Percentiles rank a stretch among this genome's conserved stretches.
These are phyloP conservation scores for Rhizomys pruinosus DNA, from an alignment of 2,113 vertebrate species.

Conservation along the genomic window DNA sequence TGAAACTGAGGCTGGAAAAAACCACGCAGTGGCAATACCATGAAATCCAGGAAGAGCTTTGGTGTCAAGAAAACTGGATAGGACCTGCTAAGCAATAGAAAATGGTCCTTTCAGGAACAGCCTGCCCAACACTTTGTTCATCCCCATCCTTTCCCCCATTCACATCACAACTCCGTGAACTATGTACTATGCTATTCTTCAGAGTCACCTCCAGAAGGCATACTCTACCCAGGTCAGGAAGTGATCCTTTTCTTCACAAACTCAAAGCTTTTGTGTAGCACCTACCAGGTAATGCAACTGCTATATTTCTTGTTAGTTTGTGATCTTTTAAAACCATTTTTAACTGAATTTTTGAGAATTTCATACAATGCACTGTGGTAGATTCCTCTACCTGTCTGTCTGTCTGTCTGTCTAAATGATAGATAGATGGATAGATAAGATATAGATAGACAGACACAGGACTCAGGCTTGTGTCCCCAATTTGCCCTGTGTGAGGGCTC, in stretches of 20 bases:
- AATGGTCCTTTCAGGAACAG: not conserved
- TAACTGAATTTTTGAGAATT: too few species aligned
- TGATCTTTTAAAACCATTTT: not conserved
- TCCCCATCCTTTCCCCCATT: not conserved
- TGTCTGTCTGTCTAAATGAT: too few species aligned
- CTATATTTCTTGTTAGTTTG: not conserved
- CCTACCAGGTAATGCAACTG: not conserved
- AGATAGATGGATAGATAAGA: too few species aligned
- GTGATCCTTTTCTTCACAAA: slow-evolving; percentile 8
- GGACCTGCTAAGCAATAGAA: not conserved
- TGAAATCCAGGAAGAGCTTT: not conserved
- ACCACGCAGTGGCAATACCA: not conserved
- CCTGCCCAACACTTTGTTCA: not conserved
- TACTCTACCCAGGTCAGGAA: slow-evolving; percentile 16
- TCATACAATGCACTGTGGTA: too few species aligned
- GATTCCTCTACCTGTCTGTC: not conserved
- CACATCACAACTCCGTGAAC: not conserved
- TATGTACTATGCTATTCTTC: not conserved
- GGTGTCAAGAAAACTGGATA: not conserved
- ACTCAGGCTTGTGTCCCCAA: too few species aligned
- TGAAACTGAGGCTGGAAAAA: not conserved
- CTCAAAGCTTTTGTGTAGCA: not conserved
- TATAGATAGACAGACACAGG: too few species aligned
- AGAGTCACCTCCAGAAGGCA: slow-evolving; percentile 2
- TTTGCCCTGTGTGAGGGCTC: too few species aligned